Percentiles rank a stretch among this genome's conserved stretches.
These are phyloP conservation scores for Zaprionus inermis DNA, from an alignment of 1,140 invertebrate species.

Conservation along the genomic window DNA sequence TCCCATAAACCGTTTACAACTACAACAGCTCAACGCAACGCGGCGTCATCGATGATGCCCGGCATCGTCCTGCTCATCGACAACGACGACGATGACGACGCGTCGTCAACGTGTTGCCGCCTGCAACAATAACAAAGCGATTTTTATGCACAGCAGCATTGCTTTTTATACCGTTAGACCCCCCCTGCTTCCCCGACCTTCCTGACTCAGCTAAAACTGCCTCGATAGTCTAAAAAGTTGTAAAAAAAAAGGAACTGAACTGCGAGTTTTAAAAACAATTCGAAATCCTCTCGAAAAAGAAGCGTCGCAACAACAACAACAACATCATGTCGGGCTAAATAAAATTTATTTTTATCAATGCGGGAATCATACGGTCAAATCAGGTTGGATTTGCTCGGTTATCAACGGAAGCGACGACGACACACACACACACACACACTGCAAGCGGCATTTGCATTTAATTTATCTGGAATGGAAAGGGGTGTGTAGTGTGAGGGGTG, in stretches of 20 bases:
- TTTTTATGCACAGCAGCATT: slow-evolving; percentile 68
- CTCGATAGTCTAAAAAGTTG: slow-evolving; percentile 58
- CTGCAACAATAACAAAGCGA: slow-evolving; percentile 79
- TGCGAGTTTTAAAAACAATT: background rate
- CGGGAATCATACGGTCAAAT: slow-evolving; percentile 36
- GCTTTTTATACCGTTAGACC: slow-evolving; percentile 27
- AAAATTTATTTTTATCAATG: slow-evolving; percentile 75
- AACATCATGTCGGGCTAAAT: slow-evolving; percentile 48
- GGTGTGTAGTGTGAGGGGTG: too few species aligned
- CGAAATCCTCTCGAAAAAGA: slow-evolving; percentile 11
- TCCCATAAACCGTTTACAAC: slow-evolving; percentile 83
- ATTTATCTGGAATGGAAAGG: background rate
- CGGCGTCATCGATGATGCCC: slow-evolving; percentile 67
- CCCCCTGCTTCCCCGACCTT: background rate
- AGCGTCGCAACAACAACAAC: slow-evolving; percentile 25
- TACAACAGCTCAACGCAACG: slow-evolving; percentile 71
- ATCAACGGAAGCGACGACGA: slow-evolving; percentile 9
- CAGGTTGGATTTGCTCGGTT: slow-evolving; percentile 37
- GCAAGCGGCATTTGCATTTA: slow-evolving; percentile 51
- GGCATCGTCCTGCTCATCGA: slow-evolving; percentile 3
- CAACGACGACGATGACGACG: slow-evolving; percentile 13
- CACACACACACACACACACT: background rate
- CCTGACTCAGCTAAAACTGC: slow-evolving; percentile 69
- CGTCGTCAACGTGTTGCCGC: slow-evolving; percentile 44
- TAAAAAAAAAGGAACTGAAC: slow-evolving; percentile 41